phyloP scores from a whole-genome alignment of 2,797 vertebrate genomes.

The Enteromius paludinosus region DNA sequence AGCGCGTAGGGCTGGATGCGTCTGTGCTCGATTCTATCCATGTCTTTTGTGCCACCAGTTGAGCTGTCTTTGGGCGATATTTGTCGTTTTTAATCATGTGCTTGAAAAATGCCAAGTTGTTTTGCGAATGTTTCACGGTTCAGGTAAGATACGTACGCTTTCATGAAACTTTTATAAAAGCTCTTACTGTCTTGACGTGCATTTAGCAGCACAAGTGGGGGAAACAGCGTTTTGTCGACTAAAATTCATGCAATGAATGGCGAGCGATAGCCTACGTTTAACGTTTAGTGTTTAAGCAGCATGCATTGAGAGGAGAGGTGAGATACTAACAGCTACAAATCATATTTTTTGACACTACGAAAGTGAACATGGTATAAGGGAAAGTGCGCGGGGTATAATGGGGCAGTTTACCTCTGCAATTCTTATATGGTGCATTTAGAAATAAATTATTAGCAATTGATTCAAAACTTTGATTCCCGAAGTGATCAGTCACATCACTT shows the following conservation, averaged over 20 bases:
- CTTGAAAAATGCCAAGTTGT: constrained; percentile 74
- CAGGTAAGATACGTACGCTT: constrained; percentile 67
- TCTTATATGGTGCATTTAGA: background rate
- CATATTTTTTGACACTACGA: background rate
- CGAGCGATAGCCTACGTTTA: background rate
- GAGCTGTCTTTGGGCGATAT: constrained; percentile 38
- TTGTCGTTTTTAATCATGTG: constrained; percentile 68
- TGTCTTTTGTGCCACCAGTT: constrained; percentile 45
- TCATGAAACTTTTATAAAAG: background rate
- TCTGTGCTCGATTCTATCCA: constrained; percentile 26
- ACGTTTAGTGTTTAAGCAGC: background rate
- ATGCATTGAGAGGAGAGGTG: background rate
- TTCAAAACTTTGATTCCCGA: background rate
- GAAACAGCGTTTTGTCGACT: background rate
- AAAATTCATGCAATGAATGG: background rate
- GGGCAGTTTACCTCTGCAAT: background rate
- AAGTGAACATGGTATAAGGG: background rate
- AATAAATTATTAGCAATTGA: background rate
- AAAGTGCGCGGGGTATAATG: too few species aligned
- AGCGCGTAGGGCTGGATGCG: constrained; percentile 13
- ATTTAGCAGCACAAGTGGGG: background rate
- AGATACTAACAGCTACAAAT: background rate
- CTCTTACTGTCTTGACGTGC: background rate
- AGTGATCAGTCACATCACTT: background rate
- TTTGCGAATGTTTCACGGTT: constrained; percentile 81